A percentile compares a stretch with the other conserved stretches of the same genome.
phyloP scores from a whole-genome alignment of 2,113 vertebrate genomes.

The Hypocryptadius cinnamomeus region DNA sequence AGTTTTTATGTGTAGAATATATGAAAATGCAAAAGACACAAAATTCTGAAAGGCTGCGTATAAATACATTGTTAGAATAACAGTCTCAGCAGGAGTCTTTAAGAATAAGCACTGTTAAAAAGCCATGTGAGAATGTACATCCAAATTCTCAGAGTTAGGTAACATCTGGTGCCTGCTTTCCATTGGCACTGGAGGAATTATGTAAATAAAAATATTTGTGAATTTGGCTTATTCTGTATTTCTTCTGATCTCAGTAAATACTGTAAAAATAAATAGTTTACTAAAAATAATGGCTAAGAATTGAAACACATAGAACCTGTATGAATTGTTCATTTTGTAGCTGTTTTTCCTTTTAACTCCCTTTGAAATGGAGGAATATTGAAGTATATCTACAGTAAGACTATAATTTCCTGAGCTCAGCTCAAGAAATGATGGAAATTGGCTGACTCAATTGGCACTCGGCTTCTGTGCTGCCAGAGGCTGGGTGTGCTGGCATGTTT shows the following conservation, averaged over 20 bases:
- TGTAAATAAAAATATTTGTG: conserved; percentile 40
- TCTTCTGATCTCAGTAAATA: conserved; percentile 4
- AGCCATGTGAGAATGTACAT: not conserved
- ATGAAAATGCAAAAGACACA: no score
- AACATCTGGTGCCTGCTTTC: conserved; percentile 23
- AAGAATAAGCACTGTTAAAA: not conserved
- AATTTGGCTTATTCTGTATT: not conserved
- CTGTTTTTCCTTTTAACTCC: not conserved
- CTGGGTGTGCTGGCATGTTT: not conserved
- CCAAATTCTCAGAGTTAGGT: not conserved
- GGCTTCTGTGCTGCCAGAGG: not conserved
- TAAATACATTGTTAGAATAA: not conserved
- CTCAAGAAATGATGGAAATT: not conserved
- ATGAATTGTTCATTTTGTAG: not conserved
- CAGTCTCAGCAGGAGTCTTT: not conserved
- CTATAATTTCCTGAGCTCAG: not conserved
- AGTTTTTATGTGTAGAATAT: not conserved
- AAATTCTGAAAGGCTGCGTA: not conserved
- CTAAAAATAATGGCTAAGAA: not conserved
- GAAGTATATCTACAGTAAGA: not conserved
- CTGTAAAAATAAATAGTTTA: not conserved
- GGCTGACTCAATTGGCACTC: not conserved
- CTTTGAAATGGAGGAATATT: not conserved
- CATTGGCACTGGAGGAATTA: not conserved
- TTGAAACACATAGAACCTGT: not conserved